Base-by-base conservation (phyloP, 2,888 invertebrate species). In the Branchellion lobata region DNA sequence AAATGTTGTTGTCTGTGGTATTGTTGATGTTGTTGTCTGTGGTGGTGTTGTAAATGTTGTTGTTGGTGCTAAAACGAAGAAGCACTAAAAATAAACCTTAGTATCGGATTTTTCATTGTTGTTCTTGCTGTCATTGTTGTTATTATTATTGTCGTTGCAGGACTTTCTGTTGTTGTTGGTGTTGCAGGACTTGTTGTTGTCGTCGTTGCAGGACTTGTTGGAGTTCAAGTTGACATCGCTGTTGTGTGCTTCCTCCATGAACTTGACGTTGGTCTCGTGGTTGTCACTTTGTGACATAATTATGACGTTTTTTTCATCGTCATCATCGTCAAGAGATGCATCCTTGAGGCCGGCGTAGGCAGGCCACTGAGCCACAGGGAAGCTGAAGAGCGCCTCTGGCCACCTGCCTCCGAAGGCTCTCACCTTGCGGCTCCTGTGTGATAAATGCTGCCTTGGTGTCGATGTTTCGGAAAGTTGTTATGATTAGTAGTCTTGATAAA, bases 321-420 rank as follows among this genome's bases (percentile, higher is more conserved):
- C 61, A 57, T 8, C 24, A 57, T n/a, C 61, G 24, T n/a, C 61
- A 18, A 57, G n/a, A 14, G 21, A n/a, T 3, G 8, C 31, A 31
- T 71, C 21, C 8, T 71, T 29, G 1, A 27, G 80, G 82, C 3
- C 81, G 81, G 75, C 47, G 77, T 80, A 78, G 24, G 53, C 73
- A 34, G 78, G 75, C 79, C 79, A 80, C 18, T 33, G 69, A 21
- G 34, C 77, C 21, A 81, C 29, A 27, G 80, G 69, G n/a, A 81
- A 75, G 47, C 85, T 84, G 82, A 85, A 89, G 79, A 89, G 79
- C 51, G 86, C 87, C 34, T 87, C 93, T 3, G 95, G 94, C 97
- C 96, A 97, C 78, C 83, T 83, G 51, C 83, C 83, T 68, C 82
- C 84, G n/a, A 83, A 79, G 1, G 81, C 80, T 36, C 81, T 33